Base-by-base conservation (phyloP, 2,113 vertebrate genomes). In the Piliocolobus tephrosceles region DNA sequence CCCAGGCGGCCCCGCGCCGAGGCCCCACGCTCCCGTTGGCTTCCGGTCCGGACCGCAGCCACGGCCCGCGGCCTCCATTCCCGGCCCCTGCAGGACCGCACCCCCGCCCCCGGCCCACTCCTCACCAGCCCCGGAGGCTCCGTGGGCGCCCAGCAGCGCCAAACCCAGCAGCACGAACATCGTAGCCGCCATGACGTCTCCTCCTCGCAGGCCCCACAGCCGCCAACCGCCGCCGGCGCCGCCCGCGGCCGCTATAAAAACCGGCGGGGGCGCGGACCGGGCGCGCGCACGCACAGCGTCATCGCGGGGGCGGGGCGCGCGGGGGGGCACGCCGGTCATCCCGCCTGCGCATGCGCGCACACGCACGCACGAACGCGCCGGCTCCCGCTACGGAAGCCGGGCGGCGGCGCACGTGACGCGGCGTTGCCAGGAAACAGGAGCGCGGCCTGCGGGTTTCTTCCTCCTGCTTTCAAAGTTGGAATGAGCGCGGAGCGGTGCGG, bases 111-210 rank as follows among this genome's bases (percentile, higher is more conserved):
- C 35, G 0, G n/a, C 45, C 3, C 16, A 6, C 10, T 55, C 5
- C 95, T 96, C 90, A 98, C 98, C 97, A 35, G 98, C 95, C 25
- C 81, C 97, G 3, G 68, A 90, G 83, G 96, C 90, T 35, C 79
- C 81, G 30, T 81, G 68, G 35, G 80, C 47, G 52, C 91, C 70
- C 40, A 98, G 90, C 85, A 98, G 58, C 88, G 81, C 94, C 10
- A 96, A 93, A 50, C 61, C 47, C 35, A 96, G 27, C 14, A 96
- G 45, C 70, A 80, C 20, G 0, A 96, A 32, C 30, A 85, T 4
- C 40, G 1, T 11, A 0, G 58, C 91, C 85, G 87, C 96, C 97
- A 97, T 97, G 2, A 64, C 0, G 2, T 45, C 90, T 17, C 73
- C 25, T 18, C 30, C 35, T 12, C 40, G 22, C 13, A 23, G 23